Evolutionary conservation across 2,888 invertebrate species (phyloP), one percentile per base, ranked within the genome.

Genomic region (Omphaloscelis lunosa): DNA sequence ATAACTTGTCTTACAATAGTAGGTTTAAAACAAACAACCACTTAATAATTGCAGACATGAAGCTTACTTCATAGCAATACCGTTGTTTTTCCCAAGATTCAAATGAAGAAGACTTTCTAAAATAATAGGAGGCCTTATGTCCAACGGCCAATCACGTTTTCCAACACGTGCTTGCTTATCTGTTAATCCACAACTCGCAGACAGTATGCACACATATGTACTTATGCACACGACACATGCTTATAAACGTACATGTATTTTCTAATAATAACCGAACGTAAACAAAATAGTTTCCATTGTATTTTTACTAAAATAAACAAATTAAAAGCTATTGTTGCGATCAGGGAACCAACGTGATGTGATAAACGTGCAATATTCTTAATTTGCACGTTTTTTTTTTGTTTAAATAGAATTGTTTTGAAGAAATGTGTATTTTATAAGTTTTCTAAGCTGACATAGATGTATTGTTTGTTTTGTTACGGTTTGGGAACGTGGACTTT

Each of bases 321-420:
- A 65, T 66, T 20, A 9, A 53, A 61, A 58, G 15, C 15, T 51
- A 11, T 48, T 72, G 29, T 39, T 39, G 5, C 39, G 62, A 45
- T 15, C 39, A n/a, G 5, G 29, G 51, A 65, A 15, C 12, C 83
- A 78, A 68, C 83, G 83, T 79, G 67, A 77, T 62, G 23, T 17
- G n/a, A 83, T 48, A 62, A 83, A 77, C 79, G 83, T 83, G 78
- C 56, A 68, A 77, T 63, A n/a, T 62, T 82, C 17, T 6, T 67
- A 51, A 63, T 77, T 63, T 34, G 67, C 77, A 79, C 79, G 79
- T 82, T 82, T 58, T 76, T 51, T 34, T 76, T 48, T 58, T 29
- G 20, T 66, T 20, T 23, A 34, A n/a, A 67, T 41, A 39, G 20
- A 45, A 67, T 68, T 34, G 27, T 56, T 79, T 34, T 0, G 7